Conservation (phyloP, 1,140 invertebrate genomes). For the Phortica variegata region DNA sequence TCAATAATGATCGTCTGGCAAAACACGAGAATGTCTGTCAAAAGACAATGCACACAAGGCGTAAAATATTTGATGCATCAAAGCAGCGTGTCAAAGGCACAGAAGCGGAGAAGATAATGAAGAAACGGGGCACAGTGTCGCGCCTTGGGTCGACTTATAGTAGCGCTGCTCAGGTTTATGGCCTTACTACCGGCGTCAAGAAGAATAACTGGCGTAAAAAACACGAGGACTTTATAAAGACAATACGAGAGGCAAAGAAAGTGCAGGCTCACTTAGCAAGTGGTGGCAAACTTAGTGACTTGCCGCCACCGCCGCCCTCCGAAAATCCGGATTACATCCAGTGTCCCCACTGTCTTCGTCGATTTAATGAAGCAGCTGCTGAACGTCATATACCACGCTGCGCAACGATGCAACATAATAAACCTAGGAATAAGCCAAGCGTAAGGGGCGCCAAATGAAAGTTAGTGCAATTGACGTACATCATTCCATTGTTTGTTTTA, state of each 20-base stretch:
- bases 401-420: constrained; percentile 78
- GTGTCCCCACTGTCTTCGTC: constrained; percentile 87
- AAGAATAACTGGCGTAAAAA: constrained; percentile 86
- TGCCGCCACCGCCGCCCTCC: constrained; percentile 85
- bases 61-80: constrained; percentile 83
- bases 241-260: constrained; percentile 86
- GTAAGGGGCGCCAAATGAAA: constrained; percentile 28
- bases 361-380: constrained; percentile 84
- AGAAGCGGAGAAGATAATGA: constrained; percentile 74
- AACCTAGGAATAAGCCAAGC: constrained; percentile 60
- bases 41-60: constrained; percentile 73
- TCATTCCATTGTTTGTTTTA: too few relatives aligned
- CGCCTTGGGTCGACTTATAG: constrained; percentile 30
- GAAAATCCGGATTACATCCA: constrained; percentile 87
- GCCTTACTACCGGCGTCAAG: constrained; percentile 50
- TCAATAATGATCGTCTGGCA: constrained; percentile 74
- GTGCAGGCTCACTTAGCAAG: constrained; percentile 80
- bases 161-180: constrained; percentile 38
- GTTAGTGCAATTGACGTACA: neutral
- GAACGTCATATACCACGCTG: constrained; percentile 94
- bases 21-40: constrained; percentile 82
- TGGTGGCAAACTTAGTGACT: constrained; percentile 82
- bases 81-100: constrained; percentile 83
- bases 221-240: constrained; percentile 88
- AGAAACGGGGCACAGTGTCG: constrained; percentile 27